Evolutionary conservation across 2,113 vertebrate genomes (phyloP).

Genomic region (Fukomys damarensis): DNA sequence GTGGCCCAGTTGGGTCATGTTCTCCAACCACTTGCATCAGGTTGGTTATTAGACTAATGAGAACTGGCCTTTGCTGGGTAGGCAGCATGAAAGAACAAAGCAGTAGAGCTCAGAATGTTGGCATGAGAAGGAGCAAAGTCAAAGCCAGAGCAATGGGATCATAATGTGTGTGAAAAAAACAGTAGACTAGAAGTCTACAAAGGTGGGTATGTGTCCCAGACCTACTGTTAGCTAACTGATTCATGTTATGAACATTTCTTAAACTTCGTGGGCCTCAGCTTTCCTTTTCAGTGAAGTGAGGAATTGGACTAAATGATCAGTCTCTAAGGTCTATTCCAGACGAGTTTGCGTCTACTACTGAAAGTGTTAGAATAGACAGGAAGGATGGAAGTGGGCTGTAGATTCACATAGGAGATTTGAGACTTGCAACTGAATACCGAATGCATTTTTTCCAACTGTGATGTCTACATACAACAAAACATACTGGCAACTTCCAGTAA

Average conservation of each 20-base stretch:
- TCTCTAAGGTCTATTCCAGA: background rate
- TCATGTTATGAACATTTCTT: background rate
- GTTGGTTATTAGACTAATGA: background rate
- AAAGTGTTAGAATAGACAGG: background rate
- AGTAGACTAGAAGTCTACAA: background rate
- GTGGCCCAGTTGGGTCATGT: background rate
- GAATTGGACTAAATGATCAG: background rate
- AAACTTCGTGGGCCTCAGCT: background rate
- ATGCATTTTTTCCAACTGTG: background rate
- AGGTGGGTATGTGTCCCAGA: background rate
- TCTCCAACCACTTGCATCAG: background rate
- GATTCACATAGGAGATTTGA: background rate
- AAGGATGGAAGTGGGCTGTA: background rate
- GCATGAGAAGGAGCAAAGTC: background rate
- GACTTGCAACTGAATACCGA: background rate
- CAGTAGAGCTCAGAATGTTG: background rate
- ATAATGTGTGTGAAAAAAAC: background rate
- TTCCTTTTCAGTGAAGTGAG: constrained; percentile 39
- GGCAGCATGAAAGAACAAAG: background rate
- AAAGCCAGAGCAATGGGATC: background rate
- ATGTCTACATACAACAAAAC: background rate
- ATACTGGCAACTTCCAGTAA: background rate
- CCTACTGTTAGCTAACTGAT: background rate
- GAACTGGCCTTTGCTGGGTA: background rate
- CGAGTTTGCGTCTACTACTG: background rate